Evolutionary conservation across 1,140 invertebrate species (phyloP).

Genomic region (Drosophila bocki): DNA sequence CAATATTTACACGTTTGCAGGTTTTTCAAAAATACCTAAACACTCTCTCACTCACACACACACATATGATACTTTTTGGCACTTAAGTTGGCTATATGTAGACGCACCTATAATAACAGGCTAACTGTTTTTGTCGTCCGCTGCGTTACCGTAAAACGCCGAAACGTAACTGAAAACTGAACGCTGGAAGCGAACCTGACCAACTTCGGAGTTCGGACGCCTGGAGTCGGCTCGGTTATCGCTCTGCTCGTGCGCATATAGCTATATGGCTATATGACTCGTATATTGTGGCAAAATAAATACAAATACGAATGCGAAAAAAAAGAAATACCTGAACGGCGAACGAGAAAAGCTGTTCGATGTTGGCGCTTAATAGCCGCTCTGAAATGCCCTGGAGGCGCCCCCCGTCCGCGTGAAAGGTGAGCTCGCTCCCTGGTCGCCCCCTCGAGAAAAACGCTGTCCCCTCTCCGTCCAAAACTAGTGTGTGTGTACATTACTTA

Average conservation of each 20-base stretch:
- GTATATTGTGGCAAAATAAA: constrained; percentile 52
- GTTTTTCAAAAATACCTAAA: constrained; percentile 38
- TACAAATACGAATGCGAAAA: constrained; percentile 27
- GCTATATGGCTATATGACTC: constrained; percentile 38
- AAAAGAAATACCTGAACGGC: constrained; percentile 29
- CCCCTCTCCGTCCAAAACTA: background rate
- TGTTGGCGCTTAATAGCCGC: constrained; percentile 69
- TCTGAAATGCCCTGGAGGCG: constrained; percentile 64
- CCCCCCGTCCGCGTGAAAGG: constrained; percentile 67
- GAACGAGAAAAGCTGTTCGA: constrained; percentile 51
- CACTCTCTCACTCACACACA: constrained; percentile 16
- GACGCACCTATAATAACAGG: constrained; percentile 45
- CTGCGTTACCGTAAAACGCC: constrained; percentile 83
- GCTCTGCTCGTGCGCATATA: constrained; percentile 77
- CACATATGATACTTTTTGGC: constrained; percentile 18
- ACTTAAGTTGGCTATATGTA: constrained; percentile 28
- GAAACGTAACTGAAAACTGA: constrained; percentile 81
- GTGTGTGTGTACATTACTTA: constrained; percentile 62
- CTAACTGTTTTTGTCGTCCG: constrained; percentile 60
- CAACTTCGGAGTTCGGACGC: constrained; percentile 63
- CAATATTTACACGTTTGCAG: constrained; percentile 73
- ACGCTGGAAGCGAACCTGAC: constrained; percentile 64
- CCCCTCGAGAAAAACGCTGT: background rate
- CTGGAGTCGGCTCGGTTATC: constrained; percentile 68
- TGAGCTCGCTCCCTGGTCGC: constrained; percentile 18